Evolutionary conservation across 2,113 vertebrate species (phyloP), one percentile per base, ranked within the genome.

Genomic region (Neotoma lepida): DNA sequence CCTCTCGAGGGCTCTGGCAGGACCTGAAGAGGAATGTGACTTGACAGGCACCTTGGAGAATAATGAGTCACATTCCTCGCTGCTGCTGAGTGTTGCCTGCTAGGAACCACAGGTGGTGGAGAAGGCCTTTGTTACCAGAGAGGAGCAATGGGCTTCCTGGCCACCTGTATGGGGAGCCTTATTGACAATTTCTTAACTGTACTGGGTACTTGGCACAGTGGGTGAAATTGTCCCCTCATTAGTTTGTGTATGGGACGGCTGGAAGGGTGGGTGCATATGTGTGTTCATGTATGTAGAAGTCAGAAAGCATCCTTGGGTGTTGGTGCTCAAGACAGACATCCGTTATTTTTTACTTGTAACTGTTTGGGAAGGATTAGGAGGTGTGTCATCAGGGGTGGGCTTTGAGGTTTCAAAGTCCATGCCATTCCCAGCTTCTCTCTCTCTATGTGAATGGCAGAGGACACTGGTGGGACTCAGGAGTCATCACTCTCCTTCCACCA

Each of bases 31-130:
- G 77, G 97, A 97, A 98, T 58, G 86, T 64, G 94, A 98, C 66
- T 63, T 96, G 98, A 97, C 97, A 97, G 97, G 94, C 95, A 95
- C 90, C 97, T 92, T 82, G 89, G 95, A 91, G 95, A 90, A 58
- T 86, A 82, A 92, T 86, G 88, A 97, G 95, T 92, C 94, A 66
- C 28, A 14, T 64, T 63, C 71, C 86, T 66, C n/a, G n/a, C 66
- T 9, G 17, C 41, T 64, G 51, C 76, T 8, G n/a, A 89, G 41
- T 28, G 15, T 64, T 1, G 35, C 49, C 28, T 1, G 4, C 24
- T 26, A 74, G 95, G 20, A 89, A 39, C 41, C 2, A 1, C 81
- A 73, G 84, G 84, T 5, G 41, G 89, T 20, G 30, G 46, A 54
- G 91, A 85, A 82, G 89, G 49, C 39, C 3, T 2, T 0, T 10